phyloP scores from a whole-genome alignment of 2,888 invertebrate species.

The Sinodicranocentrus sp. region DNA sequence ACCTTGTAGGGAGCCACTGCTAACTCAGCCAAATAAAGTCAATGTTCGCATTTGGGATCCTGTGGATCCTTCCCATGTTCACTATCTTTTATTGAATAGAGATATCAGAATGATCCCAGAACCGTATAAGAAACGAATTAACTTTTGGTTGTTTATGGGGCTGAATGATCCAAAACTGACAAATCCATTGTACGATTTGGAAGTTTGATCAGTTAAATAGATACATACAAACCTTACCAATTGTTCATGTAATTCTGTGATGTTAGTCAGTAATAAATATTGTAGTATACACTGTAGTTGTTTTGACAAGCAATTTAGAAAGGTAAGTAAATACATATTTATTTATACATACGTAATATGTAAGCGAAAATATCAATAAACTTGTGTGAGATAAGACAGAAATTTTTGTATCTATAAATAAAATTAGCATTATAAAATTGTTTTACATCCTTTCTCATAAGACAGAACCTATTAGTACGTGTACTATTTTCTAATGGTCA shows the following conservation, averaged over 20 bases:
- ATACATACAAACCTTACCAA: conserved; percentile 28
- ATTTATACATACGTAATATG: too few relatives aligned
- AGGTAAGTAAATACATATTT: too few relatives aligned
- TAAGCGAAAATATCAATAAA: too few relatives aligned
- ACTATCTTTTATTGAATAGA: conserved; percentile 54
- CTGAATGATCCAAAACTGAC: conserved; percentile 45
- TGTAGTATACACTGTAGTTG: not conserved
- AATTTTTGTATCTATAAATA: too few relatives aligned
- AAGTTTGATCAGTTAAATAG: not conserved
- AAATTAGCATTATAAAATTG: too few relatives aligned
- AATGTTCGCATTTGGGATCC: conserved; percentile 65
- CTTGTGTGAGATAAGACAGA: too few relatives aligned
- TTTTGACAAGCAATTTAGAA: too few relatives aligned
- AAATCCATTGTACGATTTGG: conserved; percentile 54
- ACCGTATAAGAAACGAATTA: conserved; percentile 61
- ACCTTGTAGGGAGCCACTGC: conserved; percentile 66
- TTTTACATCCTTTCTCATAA: too few relatives aligned
- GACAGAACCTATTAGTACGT: too few relatives aligned
- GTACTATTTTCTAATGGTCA: too few relatives aligned
- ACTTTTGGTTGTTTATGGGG: conserved; percentile 63
- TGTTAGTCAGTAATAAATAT: conserved; percentile 24
- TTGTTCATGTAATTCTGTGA: too few relatives aligned
- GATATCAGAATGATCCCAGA: conserved; percentile 69
- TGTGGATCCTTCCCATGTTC: conserved; percentile 52
- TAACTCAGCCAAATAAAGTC: conserved; percentile 54